Percentiles rank a stretch among this genome's conserved stretches.
Conservation (phyloP, 2,797 vertebrate species). For the Anguilla marmorata region DNA sequence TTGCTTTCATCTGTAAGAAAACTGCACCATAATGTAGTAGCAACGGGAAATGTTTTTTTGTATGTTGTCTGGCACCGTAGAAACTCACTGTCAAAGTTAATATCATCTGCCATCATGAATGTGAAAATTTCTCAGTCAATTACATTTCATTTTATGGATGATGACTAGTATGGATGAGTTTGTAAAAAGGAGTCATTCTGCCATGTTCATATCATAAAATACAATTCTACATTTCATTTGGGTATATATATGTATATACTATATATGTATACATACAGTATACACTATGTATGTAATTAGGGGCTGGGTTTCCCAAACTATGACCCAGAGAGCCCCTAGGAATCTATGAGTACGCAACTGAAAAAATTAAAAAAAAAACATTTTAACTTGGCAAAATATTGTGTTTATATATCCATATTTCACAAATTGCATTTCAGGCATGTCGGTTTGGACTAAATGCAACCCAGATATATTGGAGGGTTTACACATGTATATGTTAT, state of each 20-base stretch:
- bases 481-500: background rate
- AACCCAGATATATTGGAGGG: background rate
- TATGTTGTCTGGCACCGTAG: background rate
- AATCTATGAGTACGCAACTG: background rate
- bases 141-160: background rate
- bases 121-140: background rate
- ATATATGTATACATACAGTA: too few species aligned
- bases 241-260: background rate
- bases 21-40: background rate
- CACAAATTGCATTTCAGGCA: background rate
- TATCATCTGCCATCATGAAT: background rate
- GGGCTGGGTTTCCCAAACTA: background rate
- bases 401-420: background rate
- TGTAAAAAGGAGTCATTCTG: background rate
- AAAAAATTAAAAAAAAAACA: background rate
- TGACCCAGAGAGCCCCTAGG: background rate
- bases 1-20: slow-evolving; percentile 17
- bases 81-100: background rate
- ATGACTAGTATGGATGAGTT: background rate
- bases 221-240: background rate
- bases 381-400: background rate
- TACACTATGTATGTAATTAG: background rate
- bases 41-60: background rate
- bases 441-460: background rate
- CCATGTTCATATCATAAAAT: background rate